Evolutionary conservation across 1,140 invertebrate species (phyloP), one percentile per base, ranked within the genome.

Genomic region (Zaprionus lachaisei): DNA sequence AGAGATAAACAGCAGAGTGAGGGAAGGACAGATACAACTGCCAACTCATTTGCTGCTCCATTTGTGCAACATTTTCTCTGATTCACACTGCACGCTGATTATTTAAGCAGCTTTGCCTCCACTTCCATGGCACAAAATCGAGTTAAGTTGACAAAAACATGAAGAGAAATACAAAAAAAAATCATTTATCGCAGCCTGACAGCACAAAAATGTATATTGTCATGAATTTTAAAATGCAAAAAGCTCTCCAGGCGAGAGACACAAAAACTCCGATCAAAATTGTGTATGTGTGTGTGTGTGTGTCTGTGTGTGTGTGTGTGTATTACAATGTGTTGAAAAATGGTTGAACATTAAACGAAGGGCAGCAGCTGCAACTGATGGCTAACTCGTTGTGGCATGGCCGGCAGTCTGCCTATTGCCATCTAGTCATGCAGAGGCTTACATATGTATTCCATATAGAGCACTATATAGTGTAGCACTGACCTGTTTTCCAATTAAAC

Each of bases 401-500:
- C 41, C 41, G 6, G 3, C 47, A 24, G 20, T 51, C 9, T 51
- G 47, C 47, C 47, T 51, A 51, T 14, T 51, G 47, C 20, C 47
- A 22, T 20, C 47, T 24, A 51, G 47, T 22, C 47, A 51, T 51
- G 47, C 12, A 24, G 41, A 7, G 9, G 47, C 47, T 51, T 24
- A 51, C 47, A 51, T 12, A 24, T 51, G 12, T 14, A 51, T 51
- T 22, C 3, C 20, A 49, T 49, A 17, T 49, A 51, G 24, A 9
- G 15, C 7, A 56, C 9, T 51, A 51, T 51, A 12, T 51, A 22
- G 47, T 51, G 24, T 51, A 41, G 31, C 22, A 17, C 11, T 74
- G 65, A 68, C 70, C 66, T 65, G 55, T 41, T 75, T 70, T 64
- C 60, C 62, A 76, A 72, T 65, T 72, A 76, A 49, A 57, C 68